A percentile compares a stretch with the other conserved stretches of the same genome.
Evolutionary conservation across 1,140 invertebrate species (phyloP).

Genomic region (Chelonus insularis): DNA sequence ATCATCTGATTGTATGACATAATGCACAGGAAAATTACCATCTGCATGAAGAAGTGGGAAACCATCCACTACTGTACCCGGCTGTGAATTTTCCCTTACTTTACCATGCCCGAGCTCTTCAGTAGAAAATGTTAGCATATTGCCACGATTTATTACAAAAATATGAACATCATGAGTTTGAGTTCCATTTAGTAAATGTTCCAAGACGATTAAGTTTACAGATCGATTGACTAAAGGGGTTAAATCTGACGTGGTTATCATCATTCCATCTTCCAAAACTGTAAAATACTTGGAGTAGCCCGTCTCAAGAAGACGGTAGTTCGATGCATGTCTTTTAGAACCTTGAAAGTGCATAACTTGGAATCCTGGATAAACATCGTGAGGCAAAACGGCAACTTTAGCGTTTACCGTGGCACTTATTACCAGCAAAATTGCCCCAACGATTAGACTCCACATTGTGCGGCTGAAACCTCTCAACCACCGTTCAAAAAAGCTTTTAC

Average conservation of each 20-base stretch:
- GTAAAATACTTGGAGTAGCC: slow-evolving; percentile 83
- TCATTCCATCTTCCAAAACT: slow-evolving; percentile 81
- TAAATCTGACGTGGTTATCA: slow-evolving; percentile 87
- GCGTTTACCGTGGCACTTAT: slow-evolving; percentile 10
- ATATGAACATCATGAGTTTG: slow-evolving; percentile 79
- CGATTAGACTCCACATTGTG: slow-evolving; percentile 40
- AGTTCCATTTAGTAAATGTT: slow-evolving; percentile 77
- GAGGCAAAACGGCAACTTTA: slow-evolving; percentile 68
- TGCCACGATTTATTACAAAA: slow-evolving; percentile 77
- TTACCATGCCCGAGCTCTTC: slow-evolving; percentile 68
- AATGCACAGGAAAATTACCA: slow-evolving; percentile 68
- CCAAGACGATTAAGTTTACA: slow-evolving; percentile 77
- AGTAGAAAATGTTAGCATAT: slow-evolving; percentile 76
- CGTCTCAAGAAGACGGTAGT: slow-evolving; percentile 73
- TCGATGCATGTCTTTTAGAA: slow-evolving; percentile 54
- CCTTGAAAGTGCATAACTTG: slow-evolving; percentile 74
- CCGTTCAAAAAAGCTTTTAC: slow-evolving; percentile 29
- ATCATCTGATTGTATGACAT: slow-evolving; percentile 70
- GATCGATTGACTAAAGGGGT: slow-evolving; percentile 77
- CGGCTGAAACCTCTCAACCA: slow-evolving; percentile 22
- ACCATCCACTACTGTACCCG: slow-evolving; percentile 69
- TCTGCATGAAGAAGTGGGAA: slow-evolving; percentile 68
- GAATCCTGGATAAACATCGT: slow-evolving; percentile 84
- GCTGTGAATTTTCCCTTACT: slow-evolving; percentile 73
- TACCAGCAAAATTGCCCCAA: slow-evolving; percentile 11